Evolutionary conservation across 2,888 invertebrate species (phyloP), one percentile per base, ranked within the genome.

Genomic region (Orthosia gothica): DNA sequence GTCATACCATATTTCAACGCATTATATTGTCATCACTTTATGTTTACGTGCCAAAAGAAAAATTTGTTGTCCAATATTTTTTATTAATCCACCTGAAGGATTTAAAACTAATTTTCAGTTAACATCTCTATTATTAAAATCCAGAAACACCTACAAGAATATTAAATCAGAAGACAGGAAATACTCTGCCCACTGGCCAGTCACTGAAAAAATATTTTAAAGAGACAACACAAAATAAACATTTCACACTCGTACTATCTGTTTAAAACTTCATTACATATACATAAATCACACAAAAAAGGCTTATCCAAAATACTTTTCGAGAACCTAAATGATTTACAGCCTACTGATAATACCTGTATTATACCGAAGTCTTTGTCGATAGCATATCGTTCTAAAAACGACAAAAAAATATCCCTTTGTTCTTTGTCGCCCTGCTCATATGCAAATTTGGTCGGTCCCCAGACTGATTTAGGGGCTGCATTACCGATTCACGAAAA

Each of bases 361-460:
- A 76, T 61, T 89, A 92, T 91, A 89, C 91, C 89, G 87, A 88
- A 87, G 91, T 92, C 91, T 92, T 92, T 90, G 89, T 89, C 91
- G 95, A 95, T 94, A 94, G 90, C 93, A 91, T 93, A 93, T 93
- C 93, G 91, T 91, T 84, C 86, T 83, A 89, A 90, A 92, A 92
- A 87, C 57, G 76, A 88, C 86, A 82, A 85, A 87, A 85, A 88
- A 88, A 87, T 72, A 77, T 82, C 85, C 94, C 95, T 95, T 96
- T 96, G 96, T 96, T 95, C 96, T 94, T 95, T 94, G 94, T 95
- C 95, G 94, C 95, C 93, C 93, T 91, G 92, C 91, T 93, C 93
- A 91, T 93, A 96, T 96, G 96, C 93, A 96, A 96, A 96, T 96
- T 91, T 85, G 88, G 88, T 81, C 86, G 88, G 90, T 88, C 91